Conservation (phyloP, 2,888 invertebrate species). For the Tethea ocularis region DNA sequence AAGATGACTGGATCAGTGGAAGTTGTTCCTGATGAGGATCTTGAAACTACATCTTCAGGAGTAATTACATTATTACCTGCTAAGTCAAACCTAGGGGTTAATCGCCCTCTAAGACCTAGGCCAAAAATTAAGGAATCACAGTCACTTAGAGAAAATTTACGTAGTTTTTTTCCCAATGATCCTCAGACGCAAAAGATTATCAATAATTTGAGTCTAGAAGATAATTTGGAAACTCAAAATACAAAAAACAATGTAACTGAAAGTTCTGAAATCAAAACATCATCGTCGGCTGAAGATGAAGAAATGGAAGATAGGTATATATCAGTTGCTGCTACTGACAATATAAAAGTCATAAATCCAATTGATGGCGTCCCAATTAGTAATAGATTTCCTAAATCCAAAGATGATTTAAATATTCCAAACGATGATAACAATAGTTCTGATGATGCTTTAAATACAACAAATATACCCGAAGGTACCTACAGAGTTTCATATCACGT, state of each 20-base stretch:
- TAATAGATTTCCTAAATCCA: constrained; percentile 71
- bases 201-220: constrained; percentile 58
- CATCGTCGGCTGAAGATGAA: constrained; percentile 36
- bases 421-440: constrained; percentile 30
- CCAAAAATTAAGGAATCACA: constrained; percentile 76
- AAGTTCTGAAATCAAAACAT: constrained; percentile 47
- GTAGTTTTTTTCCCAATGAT: constrained; percentile 62
- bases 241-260: constrained; percentile 42
- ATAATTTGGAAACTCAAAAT: constrained; percentile 43
- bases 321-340: constrained; percentile 47
- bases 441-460: constrained; percentile 27
- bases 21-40: constrained; percentile 72
- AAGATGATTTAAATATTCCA: constrained; percentile 52
- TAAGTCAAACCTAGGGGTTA: constrained; percentile 90
- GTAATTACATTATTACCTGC: constrained; percentile 88
- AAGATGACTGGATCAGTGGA: constrained; percentile 75
- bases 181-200: constrained; percentile 53
- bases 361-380: constrained; percentile 43
- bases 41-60: constrained; percentile 67
- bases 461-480: constrained; percentile 69
- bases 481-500: constrained; percentile 78
- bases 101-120: constrained; percentile 87
- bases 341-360: constrained; percentile 38
- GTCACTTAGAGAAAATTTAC: constrained; percentile 57
- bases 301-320: constrained; percentile 34